Percentiles rank a stretch among this genome's conserved stretches.
Evolutionary conservation across 1,140 invertebrate species (phyloP).

Genomic region (Schlechtendalia chinensis): DNA sequence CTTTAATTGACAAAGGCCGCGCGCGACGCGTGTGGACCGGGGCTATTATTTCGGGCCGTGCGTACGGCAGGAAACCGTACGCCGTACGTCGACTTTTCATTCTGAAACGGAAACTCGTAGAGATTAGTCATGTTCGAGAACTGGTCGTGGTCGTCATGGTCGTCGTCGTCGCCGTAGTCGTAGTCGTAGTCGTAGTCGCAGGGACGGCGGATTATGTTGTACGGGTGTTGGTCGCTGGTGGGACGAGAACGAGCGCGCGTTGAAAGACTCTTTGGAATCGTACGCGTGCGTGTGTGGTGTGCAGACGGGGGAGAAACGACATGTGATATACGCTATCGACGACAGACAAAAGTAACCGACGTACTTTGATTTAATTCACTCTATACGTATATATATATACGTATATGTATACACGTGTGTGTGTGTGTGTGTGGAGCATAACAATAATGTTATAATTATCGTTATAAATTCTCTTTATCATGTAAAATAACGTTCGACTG

Average conservation of each 20-base stretch:
- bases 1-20: slow-evolving; percentile 48
- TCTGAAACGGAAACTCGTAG: slow-evolving; percentile 45
- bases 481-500: slow-evolving; percentile 18
- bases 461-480: slow-evolving; percentile 31
- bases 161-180: slow-evolving; percentile 21
- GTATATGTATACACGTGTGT: no score
- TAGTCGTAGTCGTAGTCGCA: slow-evolving; percentile 3
- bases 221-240: no score
- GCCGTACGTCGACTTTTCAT: slow-evolving; percentile 42
- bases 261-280: slow-evolving; percentile 5
- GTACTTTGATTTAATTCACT: slow-evolving; percentile 24
- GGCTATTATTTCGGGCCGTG: slow-evolving; percentile 44
- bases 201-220: neutral
- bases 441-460: slow-evolving; percentile 18
- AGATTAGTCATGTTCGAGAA: slow-evolving; percentile 47
- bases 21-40: slow-evolving; percentile 27
- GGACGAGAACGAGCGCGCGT: neutral
- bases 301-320: neutral
- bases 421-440: no score
- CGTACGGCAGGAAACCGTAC: slow-evolving; percentile 47
- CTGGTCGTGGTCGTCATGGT: slow-evolving; percentile 8
- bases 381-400: no score
- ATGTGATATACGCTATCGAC: slow-evolving; percentile 14
- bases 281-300: neutral
- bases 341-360: slow-evolving; percentile 26